Conservation (phyloP, 2,113 vertebrate genomes). For the Ictalurus punctatus region DNA sequence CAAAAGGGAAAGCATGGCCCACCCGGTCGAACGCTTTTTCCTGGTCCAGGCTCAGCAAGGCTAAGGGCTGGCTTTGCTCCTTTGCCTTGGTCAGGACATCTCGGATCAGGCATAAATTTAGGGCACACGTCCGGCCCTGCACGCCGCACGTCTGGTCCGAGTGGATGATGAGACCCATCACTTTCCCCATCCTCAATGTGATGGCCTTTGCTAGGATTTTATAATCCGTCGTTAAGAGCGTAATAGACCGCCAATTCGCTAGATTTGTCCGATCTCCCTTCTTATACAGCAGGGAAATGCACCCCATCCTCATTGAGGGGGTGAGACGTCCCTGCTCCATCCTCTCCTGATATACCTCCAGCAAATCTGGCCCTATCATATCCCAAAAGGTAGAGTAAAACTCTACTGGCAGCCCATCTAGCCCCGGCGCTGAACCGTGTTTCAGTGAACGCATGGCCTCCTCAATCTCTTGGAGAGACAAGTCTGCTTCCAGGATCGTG, state of each 20-base stretch:
- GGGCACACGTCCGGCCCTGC: background rate
- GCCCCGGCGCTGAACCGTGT: background rate
- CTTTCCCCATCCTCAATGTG: background rate
- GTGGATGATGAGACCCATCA: background rate
- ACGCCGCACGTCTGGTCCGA: background rate
- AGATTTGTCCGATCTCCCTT: background rate
- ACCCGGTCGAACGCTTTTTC: conserved; percentile 34
- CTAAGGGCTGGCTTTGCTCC: background rate
- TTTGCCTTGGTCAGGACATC: background rate
- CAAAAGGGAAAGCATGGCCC: background rate
- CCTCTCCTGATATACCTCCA: background rate
- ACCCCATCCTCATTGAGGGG: background rate
- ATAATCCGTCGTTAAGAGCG: background rate
- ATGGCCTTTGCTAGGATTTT: conserved; percentile 19
- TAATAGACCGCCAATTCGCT: background rate
- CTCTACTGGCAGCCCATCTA: background rate
- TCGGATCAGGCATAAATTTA: background rate
- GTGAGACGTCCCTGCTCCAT: background rate
- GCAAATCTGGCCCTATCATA: background rate
- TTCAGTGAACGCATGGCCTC: background rate
- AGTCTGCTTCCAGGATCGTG: too few species aligned
- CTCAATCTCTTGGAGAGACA: background rate
- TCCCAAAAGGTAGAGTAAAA: background rate
- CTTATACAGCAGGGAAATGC: background rate
- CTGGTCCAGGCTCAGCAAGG: background rate